Conservation (phyloP, 2,113 vertebrate species). For the Hypocryptadius cinnamomeus region DNA sequence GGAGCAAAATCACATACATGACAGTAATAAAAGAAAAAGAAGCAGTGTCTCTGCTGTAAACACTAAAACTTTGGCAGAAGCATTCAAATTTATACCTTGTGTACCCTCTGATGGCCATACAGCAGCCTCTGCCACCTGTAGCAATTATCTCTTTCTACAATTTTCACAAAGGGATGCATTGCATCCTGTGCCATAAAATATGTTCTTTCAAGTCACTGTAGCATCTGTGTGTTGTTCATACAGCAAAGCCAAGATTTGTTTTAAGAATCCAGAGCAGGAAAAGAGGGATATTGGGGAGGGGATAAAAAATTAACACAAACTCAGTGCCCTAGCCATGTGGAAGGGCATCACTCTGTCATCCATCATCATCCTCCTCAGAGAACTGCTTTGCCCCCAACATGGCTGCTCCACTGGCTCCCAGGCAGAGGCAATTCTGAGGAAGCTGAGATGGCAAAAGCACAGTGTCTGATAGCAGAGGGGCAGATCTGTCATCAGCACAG, state of each 20-base stretch:
- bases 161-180: neutral
- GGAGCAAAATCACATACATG: neutral
- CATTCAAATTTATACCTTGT: neutral
- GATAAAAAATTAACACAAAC: neutral
- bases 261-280: neutral
- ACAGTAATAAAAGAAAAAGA: neutral
- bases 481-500: slow-evolving; percentile 41
- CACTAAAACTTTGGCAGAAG: neutral
- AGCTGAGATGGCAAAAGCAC: slow-evolving; percentile 21
- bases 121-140: neutral
- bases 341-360: neutral
- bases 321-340: neutral
- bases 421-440: neutral
- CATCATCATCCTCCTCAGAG: neutral
- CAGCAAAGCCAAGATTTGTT: neutral
- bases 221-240: neutral
- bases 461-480: neutral
- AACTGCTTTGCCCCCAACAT: neutral
- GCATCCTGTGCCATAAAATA: neutral
- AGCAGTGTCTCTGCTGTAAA: neutral
- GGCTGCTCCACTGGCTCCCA: neutral
- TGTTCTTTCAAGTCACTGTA: neutral
- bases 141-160: neutral
- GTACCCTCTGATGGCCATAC: neutral
- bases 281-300: neutral